phyloP scores from a whole-genome alignment of 1,140 invertebrate genomes.

The Rhizoglyphus robini region DNA sequence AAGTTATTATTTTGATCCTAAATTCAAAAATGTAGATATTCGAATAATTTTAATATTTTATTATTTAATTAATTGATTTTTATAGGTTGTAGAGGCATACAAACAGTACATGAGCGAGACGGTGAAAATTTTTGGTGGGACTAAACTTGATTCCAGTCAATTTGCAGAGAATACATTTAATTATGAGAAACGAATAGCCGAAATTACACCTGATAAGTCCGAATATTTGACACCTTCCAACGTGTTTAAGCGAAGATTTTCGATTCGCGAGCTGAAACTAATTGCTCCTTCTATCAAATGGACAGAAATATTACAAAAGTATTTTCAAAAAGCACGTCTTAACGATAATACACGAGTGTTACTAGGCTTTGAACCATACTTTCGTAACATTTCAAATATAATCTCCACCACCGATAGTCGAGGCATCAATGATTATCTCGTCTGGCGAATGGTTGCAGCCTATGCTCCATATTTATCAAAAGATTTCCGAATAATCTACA shows the following conservation, averaged over 20 bases:
- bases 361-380: conserved; percentile 40
- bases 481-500: conserved; percentile 39
- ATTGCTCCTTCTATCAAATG: conserved; percentile 39
- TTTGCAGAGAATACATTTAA: conserved; percentile 42
- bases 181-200: conserved; percentile 46
- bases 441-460: conserved; percentile 43
- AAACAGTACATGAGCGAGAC: conserved; percentile 19
- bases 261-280: not conserved
- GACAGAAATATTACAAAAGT: conserved; percentile 39
- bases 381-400: conserved; percentile 40
- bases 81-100: too few relatives aligned
- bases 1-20: conserved; percentile 19
- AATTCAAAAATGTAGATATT: not conserved
- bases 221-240: conserved; percentile 26
- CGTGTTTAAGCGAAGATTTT: conserved; percentile 18
- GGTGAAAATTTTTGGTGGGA: conserved; percentile 17
- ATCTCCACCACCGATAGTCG: conserved; percentile 43
- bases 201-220: conserved; percentile 36
- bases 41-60: conserved; percentile 16
- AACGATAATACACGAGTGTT: conserved; percentile 40
- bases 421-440: conserved; percentile 46
- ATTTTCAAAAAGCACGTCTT: conserved; percentile 41
- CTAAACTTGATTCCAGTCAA: conserved; percentile 12
- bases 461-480: conserved; percentile 45
- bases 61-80: too few relatives aligned